Evolutionary conservation across 2,113 vertebrate species (phyloP).

Genomic region (Diadophis punctatus): DNA sequence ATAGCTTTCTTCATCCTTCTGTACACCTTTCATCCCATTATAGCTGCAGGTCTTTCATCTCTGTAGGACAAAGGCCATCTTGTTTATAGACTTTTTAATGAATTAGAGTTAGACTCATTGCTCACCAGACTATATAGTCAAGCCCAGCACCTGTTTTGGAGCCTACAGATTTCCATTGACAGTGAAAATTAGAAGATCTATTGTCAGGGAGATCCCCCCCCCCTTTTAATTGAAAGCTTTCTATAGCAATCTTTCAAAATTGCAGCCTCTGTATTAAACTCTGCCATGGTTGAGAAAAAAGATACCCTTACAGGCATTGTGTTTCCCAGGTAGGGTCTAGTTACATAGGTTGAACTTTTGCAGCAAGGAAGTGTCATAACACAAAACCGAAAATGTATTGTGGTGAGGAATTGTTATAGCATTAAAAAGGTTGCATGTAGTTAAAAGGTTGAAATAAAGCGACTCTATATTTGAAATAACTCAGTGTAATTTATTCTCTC

Average conservation of each 20-base stretch:
- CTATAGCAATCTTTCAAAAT: constrained; percentile 53
- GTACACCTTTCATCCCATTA: constrained; percentile 74
- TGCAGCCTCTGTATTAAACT: constrained; percentile 46
- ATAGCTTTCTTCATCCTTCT: constrained; percentile 63
- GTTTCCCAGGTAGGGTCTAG: constrained; percentile 57
- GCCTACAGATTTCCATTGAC: constrained; percentile 57
- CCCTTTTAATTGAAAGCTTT: constrained; percentile 24
- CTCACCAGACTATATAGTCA: constrained; percentile 45
- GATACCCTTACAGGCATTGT: constrained; percentile 47
- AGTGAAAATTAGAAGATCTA: constrained; percentile 62
- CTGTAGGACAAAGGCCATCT: constrained; percentile 69
- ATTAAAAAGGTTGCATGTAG: not conserved
- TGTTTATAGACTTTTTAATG: constrained; percentile 69
- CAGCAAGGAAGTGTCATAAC: constrained; percentile 54
- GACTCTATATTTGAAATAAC: not conserved
- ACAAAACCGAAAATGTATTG: constrained; percentile 29
- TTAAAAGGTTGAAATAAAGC: not conserved
- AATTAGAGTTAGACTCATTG: constrained; percentile 47
- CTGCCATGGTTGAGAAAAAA: constrained; percentile 52
- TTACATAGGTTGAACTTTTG: constrained; percentile 47
- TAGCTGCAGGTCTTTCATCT: constrained; percentile 69
- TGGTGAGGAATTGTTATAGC: constrained; percentile 42
- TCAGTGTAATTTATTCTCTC: not conserved
- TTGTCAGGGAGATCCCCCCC: constrained; percentile 36
- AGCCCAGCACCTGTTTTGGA: constrained; percentile 59